phyloP scores from a whole-genome alignment of 2,113 vertebrate species.

The Cyanoderma ruficeps region DNA sequence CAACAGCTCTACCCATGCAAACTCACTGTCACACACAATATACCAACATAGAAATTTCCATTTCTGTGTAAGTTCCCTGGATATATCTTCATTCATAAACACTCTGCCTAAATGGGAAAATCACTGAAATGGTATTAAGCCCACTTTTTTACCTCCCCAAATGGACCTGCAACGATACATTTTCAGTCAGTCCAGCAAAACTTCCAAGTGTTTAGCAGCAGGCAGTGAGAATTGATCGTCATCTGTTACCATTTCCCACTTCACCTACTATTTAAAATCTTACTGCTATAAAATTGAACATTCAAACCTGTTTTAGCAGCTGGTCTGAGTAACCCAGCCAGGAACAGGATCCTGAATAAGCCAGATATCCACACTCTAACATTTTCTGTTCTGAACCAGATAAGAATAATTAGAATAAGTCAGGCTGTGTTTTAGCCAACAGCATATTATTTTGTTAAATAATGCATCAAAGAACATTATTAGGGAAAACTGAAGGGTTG shows the following conservation, averaged over 20 bases:
- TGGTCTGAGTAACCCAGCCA: conserved; percentile 81
- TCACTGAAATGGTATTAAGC: neutral
- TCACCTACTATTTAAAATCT: neutral
- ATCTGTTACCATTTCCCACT: neutral
- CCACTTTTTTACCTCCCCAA: neutral
- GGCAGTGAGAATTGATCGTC: neutral
- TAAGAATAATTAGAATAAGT: neutral
- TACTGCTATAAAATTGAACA: neutral
- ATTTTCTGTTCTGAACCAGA: conserved; percentile 77
- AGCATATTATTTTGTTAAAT: neutral
- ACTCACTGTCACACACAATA: neutral
- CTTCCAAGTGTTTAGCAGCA: neutral
- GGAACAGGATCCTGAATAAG: conserved; percentile 80
- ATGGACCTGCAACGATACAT: neutral
- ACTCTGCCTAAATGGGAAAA: neutral
- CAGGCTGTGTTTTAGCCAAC: neutral
- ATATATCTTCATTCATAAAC: neutral
- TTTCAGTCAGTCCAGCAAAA: neutral
- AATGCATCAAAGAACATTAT: neutral
- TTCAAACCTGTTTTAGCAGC: conserved; percentile 74
- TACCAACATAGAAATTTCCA: neutral
- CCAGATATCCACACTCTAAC: conserved; percentile 75
- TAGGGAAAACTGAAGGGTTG: neutral
- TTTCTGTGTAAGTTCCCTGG: neutral
- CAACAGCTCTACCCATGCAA: neutral